These are phyloP conservation scores for Marronus borbonicus DNA, from an alignment of 2,888 invertebrate genomes.

Conservation along the genomic window DNA sequence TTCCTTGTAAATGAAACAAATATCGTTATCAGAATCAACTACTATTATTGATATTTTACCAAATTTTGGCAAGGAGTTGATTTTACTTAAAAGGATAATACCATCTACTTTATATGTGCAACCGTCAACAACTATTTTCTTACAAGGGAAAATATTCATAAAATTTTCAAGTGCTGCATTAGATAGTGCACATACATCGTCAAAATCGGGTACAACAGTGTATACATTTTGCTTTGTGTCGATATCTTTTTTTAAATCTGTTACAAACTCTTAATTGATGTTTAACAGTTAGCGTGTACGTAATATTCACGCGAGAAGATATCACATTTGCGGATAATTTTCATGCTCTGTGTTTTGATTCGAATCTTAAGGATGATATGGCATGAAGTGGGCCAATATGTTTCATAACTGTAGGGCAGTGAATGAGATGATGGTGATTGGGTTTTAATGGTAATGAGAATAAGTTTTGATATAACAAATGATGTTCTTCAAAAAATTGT, in stretches of 20 bases:
- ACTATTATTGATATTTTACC: too few relatives aligned
- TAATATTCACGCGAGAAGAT: slow-evolving; percentile 52
- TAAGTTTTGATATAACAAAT: slow-evolving; percentile 50
- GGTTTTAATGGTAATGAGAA: slow-evolving; percentile 51
- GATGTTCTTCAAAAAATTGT: slow-evolving; percentile 34
- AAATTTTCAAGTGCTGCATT: too few relatives aligned
- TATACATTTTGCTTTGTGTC: too few relatives aligned
- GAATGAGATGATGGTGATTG: slow-evolving; percentile 55
- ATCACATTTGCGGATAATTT: slow-evolving; percentile 51
- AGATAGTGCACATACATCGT: too few relatives aligned
- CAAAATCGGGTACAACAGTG: too few relatives aligned
- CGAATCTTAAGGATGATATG: slow-evolving; percentile 54
- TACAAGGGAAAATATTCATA: too few relatives aligned
- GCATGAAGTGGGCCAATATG: slow-evolving; percentile 54
- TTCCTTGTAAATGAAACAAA: neutral
- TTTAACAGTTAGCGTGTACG: slow-evolving; percentile 49
- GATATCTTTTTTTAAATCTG: slow-evolving; percentile 9
- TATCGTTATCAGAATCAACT: neutral
- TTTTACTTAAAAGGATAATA: too few relatives aligned
- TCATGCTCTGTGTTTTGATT: slow-evolving; percentile 55
- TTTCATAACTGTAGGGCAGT: slow-evolving; percentile 53
- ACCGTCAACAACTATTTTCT: too few relatives aligned
- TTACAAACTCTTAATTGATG: slow-evolving; percentile 47
- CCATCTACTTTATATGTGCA: too few relatives aligned
- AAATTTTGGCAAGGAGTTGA: too few relatives aligned